phyloP scores from a whole-genome alignment of 2,888 invertebrate species.

The Tetheella fluctuosa region DNA sequence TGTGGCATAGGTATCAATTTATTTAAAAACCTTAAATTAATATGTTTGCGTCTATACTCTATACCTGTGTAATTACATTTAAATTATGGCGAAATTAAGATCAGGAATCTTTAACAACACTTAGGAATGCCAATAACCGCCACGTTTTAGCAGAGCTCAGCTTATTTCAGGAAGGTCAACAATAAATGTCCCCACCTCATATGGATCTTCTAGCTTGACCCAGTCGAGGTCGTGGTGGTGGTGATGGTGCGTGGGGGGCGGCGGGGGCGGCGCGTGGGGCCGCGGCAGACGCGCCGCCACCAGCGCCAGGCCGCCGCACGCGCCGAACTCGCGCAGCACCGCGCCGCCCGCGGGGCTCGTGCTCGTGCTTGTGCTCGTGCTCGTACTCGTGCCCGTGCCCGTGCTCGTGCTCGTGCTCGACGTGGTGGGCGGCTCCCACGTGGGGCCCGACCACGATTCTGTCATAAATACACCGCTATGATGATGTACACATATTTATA shows the following conservation, averaged over 20 bases:
- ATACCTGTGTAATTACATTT: no score
- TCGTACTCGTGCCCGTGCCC: conserved; percentile 24
- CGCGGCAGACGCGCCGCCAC: conserved; percentile 95
- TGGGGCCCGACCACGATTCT: conserved; percentile 51
- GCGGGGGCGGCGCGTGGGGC: conserved; percentile 91
- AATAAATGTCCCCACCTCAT: conserved; percentile 67
- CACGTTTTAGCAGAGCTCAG: no score
- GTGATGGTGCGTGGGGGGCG: conserved; percentile 82
- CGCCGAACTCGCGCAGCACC: conserved; percentile 93
- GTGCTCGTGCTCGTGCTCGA: conserved; percentile 24
- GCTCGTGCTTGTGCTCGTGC: conserved; percentile 13
- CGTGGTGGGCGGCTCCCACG: conserved; percentile 43
- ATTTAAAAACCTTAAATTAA: no score
- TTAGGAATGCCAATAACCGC: no score
- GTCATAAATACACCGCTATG: not conserved
- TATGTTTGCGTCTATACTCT: no score
- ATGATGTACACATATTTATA: not conserved
- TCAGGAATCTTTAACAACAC: no score
- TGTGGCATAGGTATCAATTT: no score
- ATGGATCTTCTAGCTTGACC: conserved; percentile 86
- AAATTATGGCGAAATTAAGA: no score
- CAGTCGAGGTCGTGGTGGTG: conserved; percentile 84
- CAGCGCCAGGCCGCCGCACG: conserved; percentile 93
- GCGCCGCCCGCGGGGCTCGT: conserved; percentile 23
- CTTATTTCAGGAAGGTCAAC: no score